Percentiles rank a stretch among this genome's conserved stretches.
phyloP scores from a whole-genome alignment of 1,140 invertebrate genomes.

The Bombus superbus region DNA sequence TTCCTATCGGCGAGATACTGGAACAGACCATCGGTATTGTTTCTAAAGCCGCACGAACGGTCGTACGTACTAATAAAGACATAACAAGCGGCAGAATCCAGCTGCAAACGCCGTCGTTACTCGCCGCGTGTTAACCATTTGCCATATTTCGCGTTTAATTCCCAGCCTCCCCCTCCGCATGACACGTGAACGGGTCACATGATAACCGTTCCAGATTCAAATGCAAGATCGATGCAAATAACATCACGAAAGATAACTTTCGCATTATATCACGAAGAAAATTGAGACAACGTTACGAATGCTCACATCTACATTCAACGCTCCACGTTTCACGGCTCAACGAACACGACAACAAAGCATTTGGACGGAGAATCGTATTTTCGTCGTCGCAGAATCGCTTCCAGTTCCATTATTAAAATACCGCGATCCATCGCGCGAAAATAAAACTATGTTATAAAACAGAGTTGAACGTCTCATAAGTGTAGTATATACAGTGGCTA shows the following conservation, averaged over 20 bases:
- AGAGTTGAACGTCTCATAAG: not conserved
- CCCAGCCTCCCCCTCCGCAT: slow-evolving; percentile 6
- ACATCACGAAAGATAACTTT: not conserved
- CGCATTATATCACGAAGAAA: not conserved
- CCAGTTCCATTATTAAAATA: not conserved
- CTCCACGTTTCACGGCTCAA: not conserved
- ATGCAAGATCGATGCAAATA: not conserved
- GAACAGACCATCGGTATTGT: not conserved
- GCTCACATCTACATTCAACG: not conserved
- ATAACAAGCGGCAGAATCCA: not conserved
- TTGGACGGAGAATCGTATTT: not conserved
- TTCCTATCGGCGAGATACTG: not conserved
- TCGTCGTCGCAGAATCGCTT: not conserved
- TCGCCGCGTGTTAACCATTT: slow-evolving; percentile 51
- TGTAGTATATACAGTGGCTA: no score
- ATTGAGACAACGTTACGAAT: not conserved
- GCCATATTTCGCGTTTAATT: slow-evolving; percentile 46
- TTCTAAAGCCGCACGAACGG: not conserved
- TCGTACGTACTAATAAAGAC: slow-evolving; percentile 9
- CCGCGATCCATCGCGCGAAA: not conserved
- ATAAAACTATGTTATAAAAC: not conserved
- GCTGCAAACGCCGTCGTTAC: slow-evolving; percentile 10
- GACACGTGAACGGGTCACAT: slow-evolving; percentile 30
- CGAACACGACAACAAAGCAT: not conserved
- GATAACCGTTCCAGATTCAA: slow-evolving; percentile 29